Percentiles rank a stretch among this genome's conserved stretches.
Evolutionary conservation across 2,113 vertebrate genomes (phyloP).

Genomic region (Gymnobelideus leadbeateri): DNA sequence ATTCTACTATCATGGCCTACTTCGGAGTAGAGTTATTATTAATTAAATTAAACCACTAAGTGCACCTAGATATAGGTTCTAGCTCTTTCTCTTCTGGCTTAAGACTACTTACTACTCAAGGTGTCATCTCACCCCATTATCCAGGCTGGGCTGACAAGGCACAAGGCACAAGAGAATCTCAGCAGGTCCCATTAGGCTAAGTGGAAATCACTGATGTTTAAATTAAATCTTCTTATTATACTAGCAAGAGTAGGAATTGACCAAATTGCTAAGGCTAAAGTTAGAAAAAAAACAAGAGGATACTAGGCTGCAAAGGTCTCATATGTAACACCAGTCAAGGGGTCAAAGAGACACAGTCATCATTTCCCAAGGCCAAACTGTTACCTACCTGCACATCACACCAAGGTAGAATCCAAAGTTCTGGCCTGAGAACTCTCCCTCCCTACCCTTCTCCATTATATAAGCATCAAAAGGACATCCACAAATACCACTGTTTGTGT

Average conservation of each 20-base stretch:
- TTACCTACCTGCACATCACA: too few species aligned
- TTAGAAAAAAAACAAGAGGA: not conserved
- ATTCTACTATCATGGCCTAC: not conserved
- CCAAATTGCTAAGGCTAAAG: not conserved
- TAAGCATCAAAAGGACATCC: not conserved
- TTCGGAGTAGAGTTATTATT: not conserved
- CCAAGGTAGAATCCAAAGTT: too few species aligned
- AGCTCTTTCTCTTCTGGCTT: slow-evolving; percentile 38
- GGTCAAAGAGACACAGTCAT: not conserved
- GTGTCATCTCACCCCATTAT: not conserved
- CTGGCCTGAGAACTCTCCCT: not conserved
- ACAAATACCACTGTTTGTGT: not conserved
- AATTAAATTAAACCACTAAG: slow-evolving; percentile 25
- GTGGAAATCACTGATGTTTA: not conserved
- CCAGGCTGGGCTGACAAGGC: slow-evolving; percentile 16
- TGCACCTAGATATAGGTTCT: slow-evolving; percentile 11
- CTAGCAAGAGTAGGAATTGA: not conserved
- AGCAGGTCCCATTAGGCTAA: not conserved
- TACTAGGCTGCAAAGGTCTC: not conserved
- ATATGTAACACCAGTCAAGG: not conserved
- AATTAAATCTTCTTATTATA: not conserved
- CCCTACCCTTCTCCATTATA: not conserved
- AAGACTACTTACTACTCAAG: slow-evolving; percentile 28
- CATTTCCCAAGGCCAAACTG: too few species aligned
- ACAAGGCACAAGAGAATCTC: not conserved